Conservation (phyloP, 2,888 invertebrate species). For the Tortricodes alternella region DNA sequence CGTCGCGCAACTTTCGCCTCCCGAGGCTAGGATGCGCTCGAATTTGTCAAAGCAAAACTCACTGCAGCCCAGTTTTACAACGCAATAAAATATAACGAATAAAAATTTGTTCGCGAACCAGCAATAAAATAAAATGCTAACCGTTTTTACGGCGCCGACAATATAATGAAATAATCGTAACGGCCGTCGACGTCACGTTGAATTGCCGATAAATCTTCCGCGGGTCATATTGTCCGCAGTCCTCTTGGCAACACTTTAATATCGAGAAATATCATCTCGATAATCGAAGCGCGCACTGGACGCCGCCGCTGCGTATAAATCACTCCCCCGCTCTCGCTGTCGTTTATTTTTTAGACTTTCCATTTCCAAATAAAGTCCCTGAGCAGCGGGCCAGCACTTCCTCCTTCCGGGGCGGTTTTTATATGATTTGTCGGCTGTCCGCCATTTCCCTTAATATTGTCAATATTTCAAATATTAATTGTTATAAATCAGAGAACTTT, state of each 20-base stretch:
- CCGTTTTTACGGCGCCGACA: slow-evolving; percentile 81
- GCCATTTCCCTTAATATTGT: slow-evolving; percentile 81
- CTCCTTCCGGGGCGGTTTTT: slow-evolving; percentile 81
- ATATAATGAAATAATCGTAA: slow-evolving; percentile 83
- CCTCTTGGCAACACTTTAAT: slow-evolving; percentile 81
- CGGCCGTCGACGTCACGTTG: slow-evolving; percentile 75
- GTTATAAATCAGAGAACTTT: slow-evolving; percentile 80
- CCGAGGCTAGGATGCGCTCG: slow-evolving; percentile 48
- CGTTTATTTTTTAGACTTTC: slow-evolving; percentile 83
- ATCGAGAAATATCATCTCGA: slow-evolving; percentile 81
- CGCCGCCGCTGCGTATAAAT: slow-evolving; percentile 63
- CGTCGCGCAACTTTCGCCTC: slow-evolving; percentile 41
- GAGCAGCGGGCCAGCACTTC: slow-evolving; percentile 78
- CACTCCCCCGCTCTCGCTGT: slow-evolving; percentile 70
- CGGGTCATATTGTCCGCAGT: slow-evolving; percentile 82
- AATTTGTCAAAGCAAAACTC: slow-evolving; percentile 55
- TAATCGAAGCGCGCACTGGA: slow-evolving; percentile 78
- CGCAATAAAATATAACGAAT: slow-evolving; percentile 80
- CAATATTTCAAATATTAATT: slow-evolving; percentile 83
- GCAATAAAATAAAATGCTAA: slow-evolving; percentile 80
- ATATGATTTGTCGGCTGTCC: slow-evolving; percentile 81
- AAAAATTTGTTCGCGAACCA: slow-evolving; percentile 69
- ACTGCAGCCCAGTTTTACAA: slow-evolving; percentile 67
- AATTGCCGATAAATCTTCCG: slow-evolving; percentile 81
- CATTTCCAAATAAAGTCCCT: slow-evolving; percentile 82